Conservation (phyloP, 2,888 invertebrate genomes). For the Ceraclea dissimilis region DNA sequence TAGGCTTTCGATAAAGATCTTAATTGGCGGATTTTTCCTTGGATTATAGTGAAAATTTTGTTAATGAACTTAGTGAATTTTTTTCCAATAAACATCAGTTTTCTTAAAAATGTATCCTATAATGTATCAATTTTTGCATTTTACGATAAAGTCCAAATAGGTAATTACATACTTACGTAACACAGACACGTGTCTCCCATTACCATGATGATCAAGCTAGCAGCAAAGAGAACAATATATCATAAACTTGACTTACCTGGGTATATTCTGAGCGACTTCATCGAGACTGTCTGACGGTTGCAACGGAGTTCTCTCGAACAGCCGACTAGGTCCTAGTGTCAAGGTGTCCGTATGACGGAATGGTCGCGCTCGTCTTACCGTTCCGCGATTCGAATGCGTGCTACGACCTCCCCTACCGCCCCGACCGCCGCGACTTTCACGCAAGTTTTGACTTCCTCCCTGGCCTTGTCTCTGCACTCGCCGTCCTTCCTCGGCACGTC, state of each 20-base stretch:
- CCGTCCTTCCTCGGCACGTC: conserved; percentile 73
- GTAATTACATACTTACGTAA: too few relatives aligned
- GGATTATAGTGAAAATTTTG: too few relatives aligned
- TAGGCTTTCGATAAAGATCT: too few relatives aligned
- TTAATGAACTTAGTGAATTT: too few relatives aligned
- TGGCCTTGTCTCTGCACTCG: conserved; percentile 49
- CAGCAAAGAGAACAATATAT: too few relatives aligned
- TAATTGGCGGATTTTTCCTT: too few relatives aligned
- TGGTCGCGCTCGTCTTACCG: not conserved
- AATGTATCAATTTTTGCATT: too few relatives aligned
- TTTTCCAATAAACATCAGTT: too few relatives aligned
- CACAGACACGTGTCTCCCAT: too few relatives aligned
- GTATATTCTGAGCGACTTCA: conserved; percentile 87
- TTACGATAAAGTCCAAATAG: too few relatives aligned
- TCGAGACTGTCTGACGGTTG: conserved; percentile 84
- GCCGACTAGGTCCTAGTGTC: conserved; percentile 68
- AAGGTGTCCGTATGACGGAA: conserved; percentile 42
- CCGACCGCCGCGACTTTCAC: conserved; percentile 28
- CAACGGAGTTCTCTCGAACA: conserved; percentile 78
- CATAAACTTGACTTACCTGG: conserved; percentile 75
- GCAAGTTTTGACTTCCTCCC: conserved; percentile 21
- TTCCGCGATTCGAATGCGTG: conserved; percentile 6
- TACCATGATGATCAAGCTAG: too few relatives aligned
- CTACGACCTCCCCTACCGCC: conserved; percentile 32
- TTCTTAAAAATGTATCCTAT: too few relatives aligned